phyloP scores from a whole-genome alignment of 2,888 invertebrate species.

The Archaeoteleia sp. region DNA sequence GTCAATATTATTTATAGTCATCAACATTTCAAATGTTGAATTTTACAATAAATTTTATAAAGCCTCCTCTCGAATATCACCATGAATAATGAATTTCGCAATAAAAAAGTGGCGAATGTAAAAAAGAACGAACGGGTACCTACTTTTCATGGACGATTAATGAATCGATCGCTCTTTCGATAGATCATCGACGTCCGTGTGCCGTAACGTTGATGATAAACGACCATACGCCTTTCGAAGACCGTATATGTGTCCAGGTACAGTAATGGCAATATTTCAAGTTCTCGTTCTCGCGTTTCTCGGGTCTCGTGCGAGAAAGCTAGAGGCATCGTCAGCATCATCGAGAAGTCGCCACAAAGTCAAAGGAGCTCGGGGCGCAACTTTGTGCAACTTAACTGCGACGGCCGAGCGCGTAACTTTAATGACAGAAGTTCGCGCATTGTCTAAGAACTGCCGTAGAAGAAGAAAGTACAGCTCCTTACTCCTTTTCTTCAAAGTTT shows the following conservation, averaged over 20 bases:
- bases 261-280: constrained; percentile 10
- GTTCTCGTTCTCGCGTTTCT: constrained; percentile 7
- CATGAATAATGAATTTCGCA: not conserved
- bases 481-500: constrained; percentile 64
- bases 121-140: constrained; percentile 16
- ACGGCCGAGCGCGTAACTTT: constrained; percentile 67
- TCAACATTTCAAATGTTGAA: too few species aligned
- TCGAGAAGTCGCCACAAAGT: constrained; percentile 39
- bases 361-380: constrained; percentile 51
- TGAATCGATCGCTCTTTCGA: constrained; percentile 50
- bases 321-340: constrained; percentile 33
- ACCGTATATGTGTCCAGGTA: not conserved
- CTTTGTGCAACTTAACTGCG: constrained; percentile 63
- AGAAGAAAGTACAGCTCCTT: constrained; percentile 68
- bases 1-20: too few species aligned
- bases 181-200: constrained; percentile 37
- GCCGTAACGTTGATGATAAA: constrained; percentile 32
- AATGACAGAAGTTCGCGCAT: constrained; percentile 72
- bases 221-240: constrained; percentile 26
- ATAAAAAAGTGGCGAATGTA: not conserved
- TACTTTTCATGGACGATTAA: constrained; percentile 48
- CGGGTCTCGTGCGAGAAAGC: not conserved
- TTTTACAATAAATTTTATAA: too few species aligned
- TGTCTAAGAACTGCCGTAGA: constrained; percentile 67
- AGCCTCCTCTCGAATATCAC: too few species aligned